Percentiles rank a stretch among this genome's conserved stretches.
Evolutionary conservation across 2,888 invertebrate genomes (phyloP).

Genomic region (Eupithecia subumbrata): DNA sequence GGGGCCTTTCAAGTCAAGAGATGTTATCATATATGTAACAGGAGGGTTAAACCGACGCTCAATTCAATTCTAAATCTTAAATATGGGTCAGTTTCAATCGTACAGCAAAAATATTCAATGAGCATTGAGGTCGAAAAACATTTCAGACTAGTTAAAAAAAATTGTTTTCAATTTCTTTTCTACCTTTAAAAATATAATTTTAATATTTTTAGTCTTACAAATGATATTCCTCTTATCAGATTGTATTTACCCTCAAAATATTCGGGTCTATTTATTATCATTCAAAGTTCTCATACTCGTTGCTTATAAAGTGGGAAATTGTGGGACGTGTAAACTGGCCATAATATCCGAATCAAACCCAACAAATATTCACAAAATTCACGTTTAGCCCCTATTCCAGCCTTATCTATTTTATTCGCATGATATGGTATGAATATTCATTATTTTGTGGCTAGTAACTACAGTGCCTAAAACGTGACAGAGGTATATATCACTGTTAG

Average conservation of each 20-base stretch:
- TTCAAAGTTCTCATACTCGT: slow-evolving; percentile 9
- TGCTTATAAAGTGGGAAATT: slow-evolving; percentile 8
- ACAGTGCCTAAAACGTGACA: slow-evolving; percentile 46
- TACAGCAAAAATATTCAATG: background rate
- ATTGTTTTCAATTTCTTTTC: background rate
- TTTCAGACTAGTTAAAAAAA: background rate
- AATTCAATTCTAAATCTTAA: background rate
- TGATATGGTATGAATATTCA: slow-evolving; percentile 53
- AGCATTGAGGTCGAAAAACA: background rate
- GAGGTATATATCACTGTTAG: slow-evolving; percentile 56
- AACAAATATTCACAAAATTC: slow-evolving; percentile 29
- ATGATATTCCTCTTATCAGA: background rate
- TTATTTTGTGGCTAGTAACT: slow-evolving; percentile 43
- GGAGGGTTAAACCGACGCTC: background rate
- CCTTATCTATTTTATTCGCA: slow-evolving; percentile 49
- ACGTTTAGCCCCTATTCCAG: slow-evolving; percentile 18
- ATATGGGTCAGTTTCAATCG: background rate
- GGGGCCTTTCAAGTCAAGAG: slow-evolving; percentile 3
- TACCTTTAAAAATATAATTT: background rate
- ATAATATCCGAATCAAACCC: slow-evolving; percentile 29
- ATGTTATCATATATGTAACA: background rate
- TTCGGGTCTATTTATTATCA: slow-evolving; percentile 3
- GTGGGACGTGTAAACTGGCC: slow-evolving; percentile 16
- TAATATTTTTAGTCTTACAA: background rate
- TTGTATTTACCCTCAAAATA: background rate